Percentiles rank a stretch among this genome's conserved stretches.
phyloP scores from a whole-genome alignment of 2,113 vertebrate genomes.

The Phalacrocorax carbo region DNA sequence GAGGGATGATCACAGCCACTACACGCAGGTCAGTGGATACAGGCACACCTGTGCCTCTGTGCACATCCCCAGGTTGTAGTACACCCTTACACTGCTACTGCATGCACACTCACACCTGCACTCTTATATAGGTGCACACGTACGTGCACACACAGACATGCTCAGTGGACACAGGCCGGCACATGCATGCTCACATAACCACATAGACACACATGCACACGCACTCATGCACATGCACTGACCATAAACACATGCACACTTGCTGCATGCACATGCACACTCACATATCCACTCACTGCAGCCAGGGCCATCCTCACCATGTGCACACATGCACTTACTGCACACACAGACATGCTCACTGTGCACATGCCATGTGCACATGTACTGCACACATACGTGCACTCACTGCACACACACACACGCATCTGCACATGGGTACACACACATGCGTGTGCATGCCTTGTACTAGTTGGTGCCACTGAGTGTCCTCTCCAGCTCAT shows the following conservation, averaged over 20 bases:
- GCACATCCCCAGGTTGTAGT: accelerated
- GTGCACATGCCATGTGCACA: too few species aligned
- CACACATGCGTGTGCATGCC: accelerated
- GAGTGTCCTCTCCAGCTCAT: neutral
- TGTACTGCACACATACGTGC: accelerated
- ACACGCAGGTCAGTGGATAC: accelerated
- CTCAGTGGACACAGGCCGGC: neutral
- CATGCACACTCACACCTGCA: neutral
- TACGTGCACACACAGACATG: accelerated
- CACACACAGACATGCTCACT: accelerated
- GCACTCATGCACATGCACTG: too few species aligned
- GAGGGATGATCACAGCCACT: neutral
- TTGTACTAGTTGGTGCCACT: too few species aligned
- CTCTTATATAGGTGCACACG: accelerated
- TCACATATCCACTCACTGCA: neutral
- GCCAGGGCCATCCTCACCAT: too few species aligned
- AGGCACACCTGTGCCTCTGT: neutral
- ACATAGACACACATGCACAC: too few species aligned
- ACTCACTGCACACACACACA: neutral
- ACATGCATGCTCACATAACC: accelerated
- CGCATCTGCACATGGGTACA: accelerated
- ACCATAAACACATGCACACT: too few species aligned
- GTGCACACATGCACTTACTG: neutral
- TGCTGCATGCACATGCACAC: too few species aligned
- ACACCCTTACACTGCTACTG: accelerated